phyloP scores from a whole-genome alignment of 2,113 vertebrate species.

The Caranx melampygus region DNA sequence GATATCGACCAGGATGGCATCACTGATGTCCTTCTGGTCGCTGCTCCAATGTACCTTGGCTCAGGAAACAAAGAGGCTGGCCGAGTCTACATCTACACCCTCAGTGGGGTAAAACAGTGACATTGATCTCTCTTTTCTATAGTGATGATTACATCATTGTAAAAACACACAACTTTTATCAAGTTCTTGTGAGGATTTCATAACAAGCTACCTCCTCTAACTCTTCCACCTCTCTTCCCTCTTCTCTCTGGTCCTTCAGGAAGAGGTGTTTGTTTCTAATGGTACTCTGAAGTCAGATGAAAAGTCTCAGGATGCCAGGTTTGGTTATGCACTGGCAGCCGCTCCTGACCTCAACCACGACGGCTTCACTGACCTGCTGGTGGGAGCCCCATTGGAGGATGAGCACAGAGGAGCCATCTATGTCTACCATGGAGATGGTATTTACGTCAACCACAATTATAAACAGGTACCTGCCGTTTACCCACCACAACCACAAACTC shows the following conservation, averaged over 20 bases:
- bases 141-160: not conserved
- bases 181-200: not conserved
- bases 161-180: not conserved
- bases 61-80: conserved; percentile 91
- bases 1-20: conserved; percentile 90
- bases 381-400: conserved; percentile 94
- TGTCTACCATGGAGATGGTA: conserved; percentile 87
- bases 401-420: conserved; percentile 92
- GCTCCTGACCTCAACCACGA: conserved; percentile 93
- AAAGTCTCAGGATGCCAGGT: conserved; percentile 89
- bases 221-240: not conserved
- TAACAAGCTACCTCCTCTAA: not conserved
- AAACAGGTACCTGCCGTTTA: conserved; percentile 84
- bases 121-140: not conserved
- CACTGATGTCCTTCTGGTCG: conserved; percentile 92
- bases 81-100: conserved; percentile 90
- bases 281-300: conserved; percentile 85
- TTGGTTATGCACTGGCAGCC: conserved; percentile 89
- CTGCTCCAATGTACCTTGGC: conserved; percentile 94
- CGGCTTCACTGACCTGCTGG: conserved; percentile 85
- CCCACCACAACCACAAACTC: not conserved
- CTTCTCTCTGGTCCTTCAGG: conserved; percentile 46
- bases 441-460: conserved; percentile 81
- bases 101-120: conserved; percentile 86
- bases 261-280: conserved; percentile 84